Conservation (phyloP, 2,888 invertebrate genomes). For the Athalia rosae region DNA sequence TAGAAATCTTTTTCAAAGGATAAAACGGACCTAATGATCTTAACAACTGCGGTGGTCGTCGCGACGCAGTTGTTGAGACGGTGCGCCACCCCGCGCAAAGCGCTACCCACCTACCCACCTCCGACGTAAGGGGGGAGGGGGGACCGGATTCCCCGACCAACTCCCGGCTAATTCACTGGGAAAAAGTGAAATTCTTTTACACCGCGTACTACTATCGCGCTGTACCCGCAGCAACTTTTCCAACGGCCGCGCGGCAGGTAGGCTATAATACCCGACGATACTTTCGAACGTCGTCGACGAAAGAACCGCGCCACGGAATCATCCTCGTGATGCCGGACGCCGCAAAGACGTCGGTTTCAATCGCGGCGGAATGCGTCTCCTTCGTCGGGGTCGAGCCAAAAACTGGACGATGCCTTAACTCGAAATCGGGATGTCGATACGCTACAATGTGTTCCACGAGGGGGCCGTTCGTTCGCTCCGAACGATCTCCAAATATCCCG, state of each 20-base stretch:
- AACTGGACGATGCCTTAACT: conserved; percentile 44
- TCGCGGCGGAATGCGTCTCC: conserved; percentile 42
- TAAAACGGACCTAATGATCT: conserved; percentile 40
- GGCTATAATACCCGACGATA: conserved; percentile 40
- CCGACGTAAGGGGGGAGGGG: no score
- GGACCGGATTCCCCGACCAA: conserved; percentile 37
- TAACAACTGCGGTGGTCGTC: conserved; percentile 39
- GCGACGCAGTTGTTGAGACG: neutral
- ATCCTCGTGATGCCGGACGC: conserved; percentile 37
- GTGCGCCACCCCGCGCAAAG: neutral
- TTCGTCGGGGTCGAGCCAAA: conserved; percentile 44
- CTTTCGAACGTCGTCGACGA: conserved; percentile 4
- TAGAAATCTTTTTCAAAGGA: conserved; percentile 35
- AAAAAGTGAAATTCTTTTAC: conserved; percentile 41
- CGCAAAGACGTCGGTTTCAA: conserved; percentile 42
- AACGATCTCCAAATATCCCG: conserved; percentile 27
- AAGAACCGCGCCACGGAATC: conserved; percentile 41
- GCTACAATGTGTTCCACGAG: conserved; percentile 26
- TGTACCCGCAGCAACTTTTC: conserved; percentile 20
- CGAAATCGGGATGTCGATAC: conserved; percentile 34
- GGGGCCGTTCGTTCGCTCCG: conserved; percentile 26
- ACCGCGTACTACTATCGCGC: neutral
- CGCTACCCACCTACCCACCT: neutral
- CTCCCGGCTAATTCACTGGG: conserved; percentile 26
- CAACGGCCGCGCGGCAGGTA: conserved; percentile 4